Base-by-base conservation (phyloP, 2,113 vertebrate genomes). In the Odocoileus hemionus region DNA sequence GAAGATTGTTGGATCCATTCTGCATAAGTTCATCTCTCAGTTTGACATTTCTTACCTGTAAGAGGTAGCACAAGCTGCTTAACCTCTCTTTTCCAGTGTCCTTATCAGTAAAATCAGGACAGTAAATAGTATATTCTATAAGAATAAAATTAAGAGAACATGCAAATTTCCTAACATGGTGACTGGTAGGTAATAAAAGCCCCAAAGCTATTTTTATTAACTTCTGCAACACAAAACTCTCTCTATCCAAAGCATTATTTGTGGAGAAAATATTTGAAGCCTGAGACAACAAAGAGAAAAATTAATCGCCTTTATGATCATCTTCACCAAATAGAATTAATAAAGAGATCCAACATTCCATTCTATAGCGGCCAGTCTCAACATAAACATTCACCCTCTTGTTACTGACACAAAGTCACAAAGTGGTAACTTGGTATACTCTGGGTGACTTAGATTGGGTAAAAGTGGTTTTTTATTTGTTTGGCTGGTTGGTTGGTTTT, bases 331-430 rank as follows among this genome's bases (percentile, higher is more conserved):
- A 96, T n/a, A 87, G 60, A 80, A 45, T 93, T 95, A 97, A 92
- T 94, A 88, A 96, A 97, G 28, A 95, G 3, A 97, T 79, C 83
- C 86, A 55, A 79, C 78, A 96, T 95, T 94, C 33, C 28, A 92
- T 89, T 96, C 26, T 98, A 95, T 55, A 90, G 21, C 19, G 87
- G 52, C 80, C 43, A 39, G 26, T 91, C 52, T 97, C 50, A 64
- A 95, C 25, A 95, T 97, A 97, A 98, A 97, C 97, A 98, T 96
- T 96, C 88, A 98, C 95, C 43, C 14, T 92, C 36, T 91, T 43
- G 76, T 95, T 92, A 26, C 50, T 96, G 87, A 97, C 97, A 89
- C 12, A 91, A 92, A 96, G 94, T 74, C 97, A 88, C 19, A 89
- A 96, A 96, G 94, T 67, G 92, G 50, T 80, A 58, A 91, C 82